Evolutionary conservation across 2,888 invertebrate genomes (phyloP), one percentile per base, ranked within the genome.

Genomic region (Capitulum mitella): DNA sequence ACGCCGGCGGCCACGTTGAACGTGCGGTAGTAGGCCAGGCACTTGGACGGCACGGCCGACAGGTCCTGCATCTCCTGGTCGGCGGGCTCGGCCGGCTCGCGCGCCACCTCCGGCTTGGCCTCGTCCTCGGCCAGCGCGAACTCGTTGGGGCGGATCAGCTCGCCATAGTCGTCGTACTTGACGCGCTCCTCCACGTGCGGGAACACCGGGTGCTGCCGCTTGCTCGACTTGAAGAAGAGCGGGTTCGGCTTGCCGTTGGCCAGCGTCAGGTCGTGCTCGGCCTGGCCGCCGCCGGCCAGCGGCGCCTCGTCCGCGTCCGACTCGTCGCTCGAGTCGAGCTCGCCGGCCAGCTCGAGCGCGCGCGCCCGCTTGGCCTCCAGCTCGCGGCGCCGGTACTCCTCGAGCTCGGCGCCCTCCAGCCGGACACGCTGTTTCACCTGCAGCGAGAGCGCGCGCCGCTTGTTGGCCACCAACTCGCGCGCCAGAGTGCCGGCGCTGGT

Each of bases 151-250:
- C 89, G 89, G 79, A 99, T 93, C 70, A 96, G 90, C 87, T 98
- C 98, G 0, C 99, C 98, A 84, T 98, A 99, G 85, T 98, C 98
- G 84, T 98, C 98, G 37, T 78, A 90, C 85, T 95, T 91, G 46
- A 96, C 89, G 84, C 95, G 92, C 80, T 97, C 97, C 85, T 98
- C 98, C 76, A 92, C 90, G 85, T 92, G 93, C 1, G 98, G 98
- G 87, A 94, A 99, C 94, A 98, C 98, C 0, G 97, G 97, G 86
- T 96, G 94, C 83, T 95, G 93, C 19, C 74, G n/a, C 76, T 96
- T 94, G 79, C 91, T 92, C 3, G 91, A 92, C 85, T 95, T 95
- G 85, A 94, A 95, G 84, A 94, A 94, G 79, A 94, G 93, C 82
- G 88, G 89, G 83, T 90, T 90, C 85, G 86, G 76, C 29, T 48